Evolutionary conservation across 2,888 invertebrate genomes (phyloP), one percentile per base, ranked within the genome.

Genomic region (Dolichopus griseipennis): DNA sequence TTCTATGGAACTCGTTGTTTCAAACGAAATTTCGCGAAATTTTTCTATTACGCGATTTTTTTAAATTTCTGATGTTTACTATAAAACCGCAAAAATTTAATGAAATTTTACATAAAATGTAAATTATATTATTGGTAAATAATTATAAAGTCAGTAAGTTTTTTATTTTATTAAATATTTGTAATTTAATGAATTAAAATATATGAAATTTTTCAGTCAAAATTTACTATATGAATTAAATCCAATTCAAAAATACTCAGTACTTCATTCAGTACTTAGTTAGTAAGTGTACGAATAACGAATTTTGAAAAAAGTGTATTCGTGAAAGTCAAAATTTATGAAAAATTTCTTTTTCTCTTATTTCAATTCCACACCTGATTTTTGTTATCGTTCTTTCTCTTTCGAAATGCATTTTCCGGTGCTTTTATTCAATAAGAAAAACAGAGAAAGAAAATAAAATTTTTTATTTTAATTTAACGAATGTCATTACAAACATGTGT

Each of bases 341-440:
- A 37, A 10, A 15, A 52, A 18, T 18, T 52, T 52, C 18, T 52
- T 52, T 52, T n/a, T 37, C 52, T n/a, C 15, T 52, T 18, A 12
- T 37, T 10, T 6, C 6, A 52, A 18, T n/a, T 12, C n/a, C 52
- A 52, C 52, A 52, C 52, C 52, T 52, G 52, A 52, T 52, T 52
- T 52, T 18, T 52, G 52, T 52, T 52, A 52, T 52, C 18, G 18
- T 52, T 52, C 52, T 6, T 52, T 52, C 52, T 52, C 52, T 52
- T 52, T 52, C 52, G n/a, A 18, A 52, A 52, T 52, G 52, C 52
- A 52, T 52, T 52, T 52, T 52, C 52, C 52, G 52, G 52, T 52
- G n/a, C 41, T 18, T 52, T n/a, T 18, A n/a, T 52, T 6, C 2
- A 2, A 7, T 18, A 3, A 18, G 52, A 52, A 52, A 18, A 15